Percentiles rank a stretch among this genome's conserved stretches.
phyloP scores from a whole-genome alignment of 2,888 invertebrate genomes.

The Argyra leucocephala region DNA sequence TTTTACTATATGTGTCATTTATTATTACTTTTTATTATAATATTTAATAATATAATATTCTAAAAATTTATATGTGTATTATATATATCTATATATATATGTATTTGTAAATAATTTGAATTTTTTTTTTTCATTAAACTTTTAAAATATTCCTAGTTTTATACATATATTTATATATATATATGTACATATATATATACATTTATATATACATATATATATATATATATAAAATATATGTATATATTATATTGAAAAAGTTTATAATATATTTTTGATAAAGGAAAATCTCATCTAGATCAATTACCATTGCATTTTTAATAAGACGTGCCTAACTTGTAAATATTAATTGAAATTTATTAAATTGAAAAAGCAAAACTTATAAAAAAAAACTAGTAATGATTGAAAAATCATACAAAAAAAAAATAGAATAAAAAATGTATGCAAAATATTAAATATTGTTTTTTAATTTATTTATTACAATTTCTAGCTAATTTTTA shows the following conservation, averaged over 20 bases:
- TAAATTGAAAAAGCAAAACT: no score
- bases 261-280: background rate
- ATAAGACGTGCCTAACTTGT: conserved; percentile 4
- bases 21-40: background rate
- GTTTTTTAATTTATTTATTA: no score
- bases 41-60: no score
- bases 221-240: background rate
- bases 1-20: background rate
- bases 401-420: no score
- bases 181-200: background rate
- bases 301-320: conserved; percentile 1
- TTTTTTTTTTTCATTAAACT: no score
- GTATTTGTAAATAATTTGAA: no score
- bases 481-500: no score
- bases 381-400: no score
- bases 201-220: background rate
- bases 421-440: no score
- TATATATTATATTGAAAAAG: background rate
- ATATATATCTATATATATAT: no score
- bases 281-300: background rate
- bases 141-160: background rate
- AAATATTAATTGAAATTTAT: background rate
- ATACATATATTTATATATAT: background rate
- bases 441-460: no score
- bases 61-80: no score